These are phyloP conservation scores for Schizothorax lantsangensis DNA, from an alignment of 2,797 vertebrate species.

Conservation along the genomic window DNA sequence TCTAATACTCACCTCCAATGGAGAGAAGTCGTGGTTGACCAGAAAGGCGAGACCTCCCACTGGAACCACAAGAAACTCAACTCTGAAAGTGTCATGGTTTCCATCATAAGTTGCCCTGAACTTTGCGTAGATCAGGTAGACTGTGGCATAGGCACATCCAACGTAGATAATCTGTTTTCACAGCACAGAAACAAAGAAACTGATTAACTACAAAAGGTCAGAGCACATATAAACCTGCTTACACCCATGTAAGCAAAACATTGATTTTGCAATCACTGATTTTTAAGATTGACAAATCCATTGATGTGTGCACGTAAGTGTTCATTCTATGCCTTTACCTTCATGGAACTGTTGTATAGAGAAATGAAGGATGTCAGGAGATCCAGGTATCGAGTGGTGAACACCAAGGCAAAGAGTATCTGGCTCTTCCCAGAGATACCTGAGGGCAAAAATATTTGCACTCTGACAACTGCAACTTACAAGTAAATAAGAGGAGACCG, in stretches of 20 bases:
- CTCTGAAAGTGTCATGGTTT: slow-evolving; percentile 97
- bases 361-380: slow-evolving; percentile 97
- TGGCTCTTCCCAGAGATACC: slow-evolving; percentile 99
- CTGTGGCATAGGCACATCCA: slow-evolving; percentile 90
- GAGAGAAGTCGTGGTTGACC: slow-evolving; percentile 96
- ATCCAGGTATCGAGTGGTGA: slow-evolving; percentile 97
- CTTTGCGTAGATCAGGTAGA: slow-evolving; percentile 95
- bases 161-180: slow-evolving; percentile 91
- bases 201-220: background rate
- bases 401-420: slow-evolving; percentile 96
- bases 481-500: background rate
- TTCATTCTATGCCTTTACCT: slow-evolving; percentile 77
- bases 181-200: background rate
- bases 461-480: background rate
- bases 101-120: slow-evolving; percentile 98
- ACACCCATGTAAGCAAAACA: background rate
- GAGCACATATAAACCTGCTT: background rate
- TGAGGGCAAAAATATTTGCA: slow-evolving; percentile 63
- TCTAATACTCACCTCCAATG: slow-evolving; percentile 84
- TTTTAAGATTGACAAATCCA: background rate
- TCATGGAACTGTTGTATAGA: slow-evolving; percentile 96
- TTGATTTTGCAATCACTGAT: background rate
- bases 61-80: slow-evolving; percentile 96
- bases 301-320: background rate
- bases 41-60: slow-evolving; percentile 94